phyloP scores from a whole-genome alignment of 2,888 invertebrate species.

The Noctua janthe region DNA sequence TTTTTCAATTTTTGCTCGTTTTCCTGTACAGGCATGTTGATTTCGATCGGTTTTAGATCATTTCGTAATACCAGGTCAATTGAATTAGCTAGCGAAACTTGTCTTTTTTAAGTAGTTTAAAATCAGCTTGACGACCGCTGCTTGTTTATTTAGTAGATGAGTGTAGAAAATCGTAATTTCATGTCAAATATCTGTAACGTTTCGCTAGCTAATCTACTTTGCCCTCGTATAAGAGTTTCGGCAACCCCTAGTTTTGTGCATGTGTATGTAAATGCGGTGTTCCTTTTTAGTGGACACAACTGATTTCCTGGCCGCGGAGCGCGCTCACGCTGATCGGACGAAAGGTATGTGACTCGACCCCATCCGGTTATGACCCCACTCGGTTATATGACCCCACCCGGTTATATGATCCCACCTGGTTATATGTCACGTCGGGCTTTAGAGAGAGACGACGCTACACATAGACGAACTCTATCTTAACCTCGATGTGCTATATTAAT shows the following conservation, averaged over 20 bases:
- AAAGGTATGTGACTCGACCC: slow-evolving; percentile 76
- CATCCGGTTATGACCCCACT: neutral
- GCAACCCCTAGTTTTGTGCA: slow-evolving; percentile 43
- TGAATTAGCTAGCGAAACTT: neutral
- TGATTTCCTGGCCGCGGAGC: slow-evolving; percentile 86
- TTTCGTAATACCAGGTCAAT: neutral
- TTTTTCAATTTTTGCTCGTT: slow-evolving; percentile 10
- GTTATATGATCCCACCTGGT: neutral
- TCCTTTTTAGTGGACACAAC: slow-evolving; percentile 81
- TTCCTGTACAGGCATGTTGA: slow-evolving; percentile 42
- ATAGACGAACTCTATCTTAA: neutral
- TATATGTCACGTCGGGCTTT: neutral
- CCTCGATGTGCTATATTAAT: neutral
- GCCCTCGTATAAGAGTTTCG: neutral
- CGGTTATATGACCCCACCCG: neutral
- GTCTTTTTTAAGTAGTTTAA: neutral
- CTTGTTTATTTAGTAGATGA: neutral
- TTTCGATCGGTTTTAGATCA: neutral
- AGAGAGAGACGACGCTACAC: neutral
- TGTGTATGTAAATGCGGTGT: slow-evolving; percentile 59
- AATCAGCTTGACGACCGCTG: neutral
- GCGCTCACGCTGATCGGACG: slow-evolving; percentile 84
- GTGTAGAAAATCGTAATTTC: neutral
- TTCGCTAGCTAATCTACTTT: neutral
- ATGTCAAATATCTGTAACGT: neutral